Conservation (phyloP, 2,113 vertebrate genomes). For the Willisornis vidua region DNA sequence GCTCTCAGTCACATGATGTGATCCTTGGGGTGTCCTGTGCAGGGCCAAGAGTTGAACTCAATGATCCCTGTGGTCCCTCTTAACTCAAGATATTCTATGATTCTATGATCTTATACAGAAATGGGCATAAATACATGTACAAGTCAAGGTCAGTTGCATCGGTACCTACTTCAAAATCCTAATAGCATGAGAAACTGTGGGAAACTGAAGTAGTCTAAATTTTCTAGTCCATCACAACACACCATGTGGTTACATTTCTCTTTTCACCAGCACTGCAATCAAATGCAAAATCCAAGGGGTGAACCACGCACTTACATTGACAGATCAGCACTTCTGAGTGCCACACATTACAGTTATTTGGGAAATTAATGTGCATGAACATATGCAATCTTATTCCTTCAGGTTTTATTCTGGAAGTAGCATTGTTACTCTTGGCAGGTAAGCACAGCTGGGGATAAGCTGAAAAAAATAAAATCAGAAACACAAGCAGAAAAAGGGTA, state of each 20-base stretch:
- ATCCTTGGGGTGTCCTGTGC: not conserved
- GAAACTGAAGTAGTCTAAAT: not conserved
- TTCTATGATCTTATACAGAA: not conserved
- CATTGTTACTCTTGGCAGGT: not conserved
- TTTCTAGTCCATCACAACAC: not conserved
- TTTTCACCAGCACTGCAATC: not conserved
- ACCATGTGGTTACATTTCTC: not conserved
- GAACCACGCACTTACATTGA: fast-evolving
- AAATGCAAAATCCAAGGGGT: fast-evolving
- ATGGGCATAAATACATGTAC: not conserved
- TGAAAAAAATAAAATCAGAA: not conserved
- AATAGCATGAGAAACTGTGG: too few relatives aligned
- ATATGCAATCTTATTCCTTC: not conserved
- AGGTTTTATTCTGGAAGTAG: not conserved
- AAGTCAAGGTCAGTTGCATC: not conserved
- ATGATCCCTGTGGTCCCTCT: not conserved
- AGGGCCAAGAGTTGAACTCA: not conserved
- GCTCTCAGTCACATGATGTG: not conserved
- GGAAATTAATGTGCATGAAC: not conserved
- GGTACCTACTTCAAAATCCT: not conserved
- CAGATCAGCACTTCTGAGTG: not conserved
- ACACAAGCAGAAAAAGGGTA: not conserved
- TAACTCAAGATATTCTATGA: not conserved
- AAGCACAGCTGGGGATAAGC: fast-evolving
- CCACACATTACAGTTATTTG: not conserved